Base-by-base conservation (phyloP, 2,888 invertebrate species). In the Allygus modestus region DNA sequence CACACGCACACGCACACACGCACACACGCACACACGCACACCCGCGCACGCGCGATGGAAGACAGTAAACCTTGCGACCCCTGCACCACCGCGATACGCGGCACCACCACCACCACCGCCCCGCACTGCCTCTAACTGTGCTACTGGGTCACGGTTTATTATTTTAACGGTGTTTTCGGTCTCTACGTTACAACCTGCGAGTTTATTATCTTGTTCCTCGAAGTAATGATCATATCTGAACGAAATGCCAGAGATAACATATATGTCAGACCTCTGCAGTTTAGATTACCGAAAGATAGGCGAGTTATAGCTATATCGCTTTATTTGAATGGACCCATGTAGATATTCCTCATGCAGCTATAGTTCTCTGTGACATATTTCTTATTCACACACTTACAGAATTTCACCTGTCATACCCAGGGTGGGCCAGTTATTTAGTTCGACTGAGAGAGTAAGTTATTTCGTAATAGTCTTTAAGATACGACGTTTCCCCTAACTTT, bases 151-250 rank as follows among this genome's bases (percentile, higher is more conserved):
- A 65, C 31, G 65, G 65, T 31, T 65, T 31, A 17, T 31, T 65
- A 17, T 58, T 51, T 58, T 58, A 58, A 58, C 58, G 58, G 58
- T 28, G 65, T 26, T 26, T 65, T 65, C 31, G 15, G 28, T 65
- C 65, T 15, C 20, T 65, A 65, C 65, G 28, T 65, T 31, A 17
- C 65, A 15, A 15, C 15, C 28, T 0, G 31, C 28, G 17, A 65
- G 65, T 65, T 65, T 65, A 65, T 65, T 28, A 65, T 65, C 65
- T 65, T 65, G 65, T 65, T 28, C 65, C 65, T 15, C 28, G 65
- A 65, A 65, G 31, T 65, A 65, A 65, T 28, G 65, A 65, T 65
- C 65, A 65, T 65, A 65, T 65, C 65, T 28, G 31, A 65, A 28
- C 31, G 26, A 65, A 58, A 65, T 28, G 65, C 31, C 65, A 65